These are phyloP conservation scores for Aspidapion aeneum DNA, from an alignment of 2,888 invertebrate species.

Conservation along the genomic window DNA sequence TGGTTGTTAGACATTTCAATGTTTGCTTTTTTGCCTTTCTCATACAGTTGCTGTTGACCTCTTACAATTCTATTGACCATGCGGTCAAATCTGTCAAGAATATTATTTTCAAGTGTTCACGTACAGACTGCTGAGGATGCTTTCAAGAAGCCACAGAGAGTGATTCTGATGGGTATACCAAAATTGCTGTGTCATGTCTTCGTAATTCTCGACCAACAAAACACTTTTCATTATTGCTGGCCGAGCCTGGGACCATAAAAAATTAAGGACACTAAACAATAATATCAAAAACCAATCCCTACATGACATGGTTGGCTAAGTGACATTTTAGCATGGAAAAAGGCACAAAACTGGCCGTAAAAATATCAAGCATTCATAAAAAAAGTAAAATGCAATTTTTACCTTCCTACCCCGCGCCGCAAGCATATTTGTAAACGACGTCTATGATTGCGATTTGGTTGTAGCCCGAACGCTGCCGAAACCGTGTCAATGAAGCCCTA, in stretches of 20 bases:
- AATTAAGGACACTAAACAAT: not conserved
- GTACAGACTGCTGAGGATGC: not conserved
- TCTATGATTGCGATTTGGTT: too few relatives aligned
- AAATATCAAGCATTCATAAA: too few relatives aligned
- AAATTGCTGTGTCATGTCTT: conserved; percentile 17
- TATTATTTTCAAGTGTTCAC: not conserved
- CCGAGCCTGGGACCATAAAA: not conserved
- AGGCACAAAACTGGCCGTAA: too few relatives aligned
- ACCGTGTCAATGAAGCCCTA: too few relatives aligned
- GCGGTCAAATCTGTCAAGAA: not conserved
- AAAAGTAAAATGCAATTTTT: too few relatives aligned
- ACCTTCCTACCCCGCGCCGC: too few relatives aligned
- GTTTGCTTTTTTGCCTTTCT: not conserved
- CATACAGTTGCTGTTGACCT: not conserved
- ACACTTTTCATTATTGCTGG: conserved; percentile 6
- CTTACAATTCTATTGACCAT: not conserved
- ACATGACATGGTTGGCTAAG: too few relatives aligned
- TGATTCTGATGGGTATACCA: conserved; percentile 3
- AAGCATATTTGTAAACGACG: too few relatives aligned
- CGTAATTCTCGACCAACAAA: conserved; percentile 22
- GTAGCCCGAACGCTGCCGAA: too few relatives aligned
- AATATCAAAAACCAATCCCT: too few relatives aligned
- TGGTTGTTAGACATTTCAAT: too few relatives aligned
- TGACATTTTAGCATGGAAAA: too few relatives aligned
- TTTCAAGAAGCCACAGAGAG: not conserved